phyloP scores from a whole-genome alignment of 2,888 invertebrate genomes.

The Noctua pronuba region DNA sequence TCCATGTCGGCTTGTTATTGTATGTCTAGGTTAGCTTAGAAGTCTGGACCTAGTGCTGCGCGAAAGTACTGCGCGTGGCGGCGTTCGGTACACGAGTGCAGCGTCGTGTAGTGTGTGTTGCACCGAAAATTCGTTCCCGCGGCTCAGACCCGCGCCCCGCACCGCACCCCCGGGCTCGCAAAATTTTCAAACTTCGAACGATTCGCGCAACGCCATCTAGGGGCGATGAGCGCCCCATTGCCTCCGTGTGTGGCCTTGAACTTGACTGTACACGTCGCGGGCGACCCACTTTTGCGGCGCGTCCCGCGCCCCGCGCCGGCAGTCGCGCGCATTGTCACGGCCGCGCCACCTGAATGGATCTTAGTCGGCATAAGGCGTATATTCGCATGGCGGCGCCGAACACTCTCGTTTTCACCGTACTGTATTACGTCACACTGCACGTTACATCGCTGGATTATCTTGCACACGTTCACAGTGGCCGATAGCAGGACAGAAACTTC shows the following conservation, averaged over 20 bases:
- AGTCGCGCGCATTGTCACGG: constrained; percentile 83
- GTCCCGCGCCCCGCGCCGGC: constrained; percentile 77
- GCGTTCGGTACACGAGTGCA: constrained; percentile 89
- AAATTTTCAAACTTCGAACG: constrained; percentile 84
- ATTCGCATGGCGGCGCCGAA: constrained; percentile 77
- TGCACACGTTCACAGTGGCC: constrained; percentile 67
- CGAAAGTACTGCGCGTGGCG: constrained; percentile 88
- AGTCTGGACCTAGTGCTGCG: constrained; percentile 81
- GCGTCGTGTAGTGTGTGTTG: constrained; percentile 87
- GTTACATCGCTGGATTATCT: constrained; percentile 79
- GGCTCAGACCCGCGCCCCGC: constrained; percentile 80
- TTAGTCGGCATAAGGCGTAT: constrained; percentile 79
- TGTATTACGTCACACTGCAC: constrained; percentile 80
- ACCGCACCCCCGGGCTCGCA: constrained; percentile 83
- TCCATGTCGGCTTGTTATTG: constrained; percentile 85
- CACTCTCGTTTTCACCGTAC: constrained; percentile 85
- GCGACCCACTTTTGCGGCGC: constrained; percentile 86
- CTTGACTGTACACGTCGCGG: constrained; percentile 86
- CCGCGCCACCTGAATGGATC: constrained; percentile 85
- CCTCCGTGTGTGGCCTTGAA: constrained; percentile 87
- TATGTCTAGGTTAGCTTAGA: constrained; percentile 80
- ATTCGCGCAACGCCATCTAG: constrained; percentile 88
- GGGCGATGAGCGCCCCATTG: constrained; percentile 81
- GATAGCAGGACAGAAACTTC: constrained; percentile 66
- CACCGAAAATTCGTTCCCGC: constrained; percentile 89